A percentile compares a stretch with the other conserved stretches of the same genome.
Evolutionary conservation across 2,113 vertebrate genomes (phyloP).

Genomic region (Pogonocichla stellata): DNA sequence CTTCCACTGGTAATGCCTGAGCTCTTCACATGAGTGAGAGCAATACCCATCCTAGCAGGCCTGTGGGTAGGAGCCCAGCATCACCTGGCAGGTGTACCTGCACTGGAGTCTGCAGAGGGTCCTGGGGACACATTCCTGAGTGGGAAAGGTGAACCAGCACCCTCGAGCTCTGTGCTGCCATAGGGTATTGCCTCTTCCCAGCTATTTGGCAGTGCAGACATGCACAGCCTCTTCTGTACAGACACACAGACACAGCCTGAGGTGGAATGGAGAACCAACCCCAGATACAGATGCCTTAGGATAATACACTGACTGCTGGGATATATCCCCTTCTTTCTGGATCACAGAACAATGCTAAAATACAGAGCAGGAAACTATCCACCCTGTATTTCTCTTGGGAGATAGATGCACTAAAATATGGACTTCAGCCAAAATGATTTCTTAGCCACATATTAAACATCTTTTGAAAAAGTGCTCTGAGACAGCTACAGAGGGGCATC

Average conservation of each 20-base stretch:
- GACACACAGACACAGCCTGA: rapidly evolving
- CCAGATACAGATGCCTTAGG: not conserved
- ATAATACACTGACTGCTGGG: not conserved
- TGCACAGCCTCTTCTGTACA: not conserved
- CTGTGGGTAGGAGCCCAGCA: not conserved
- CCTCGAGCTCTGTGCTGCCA: rapidly evolving
- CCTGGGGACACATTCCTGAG: not conserved
- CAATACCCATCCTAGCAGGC: not conserved
- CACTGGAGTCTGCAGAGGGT: not conserved
- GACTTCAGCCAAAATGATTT: not conserved
- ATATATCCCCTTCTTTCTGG: not conserved
- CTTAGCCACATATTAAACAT: not conserved
- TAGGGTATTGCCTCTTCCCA: not conserved
- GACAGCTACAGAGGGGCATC: not conserved
- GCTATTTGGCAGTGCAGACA: rapidly evolving
- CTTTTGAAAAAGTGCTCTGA: not conserved
- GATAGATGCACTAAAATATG: not conserved
- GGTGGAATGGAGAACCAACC: not conserved
- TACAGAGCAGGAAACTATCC: not conserved
- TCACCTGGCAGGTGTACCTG: not conserved
- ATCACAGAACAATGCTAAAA: not conserved
- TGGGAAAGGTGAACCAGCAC: not conserved
- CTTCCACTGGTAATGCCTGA: not conserved
- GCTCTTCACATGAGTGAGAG: not conserved
- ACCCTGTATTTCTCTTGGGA: not conserved